phyloP scores from a whole-genome alignment of 2,113 vertebrate species.

The Mesoclemmys tuberculata region DNA sequence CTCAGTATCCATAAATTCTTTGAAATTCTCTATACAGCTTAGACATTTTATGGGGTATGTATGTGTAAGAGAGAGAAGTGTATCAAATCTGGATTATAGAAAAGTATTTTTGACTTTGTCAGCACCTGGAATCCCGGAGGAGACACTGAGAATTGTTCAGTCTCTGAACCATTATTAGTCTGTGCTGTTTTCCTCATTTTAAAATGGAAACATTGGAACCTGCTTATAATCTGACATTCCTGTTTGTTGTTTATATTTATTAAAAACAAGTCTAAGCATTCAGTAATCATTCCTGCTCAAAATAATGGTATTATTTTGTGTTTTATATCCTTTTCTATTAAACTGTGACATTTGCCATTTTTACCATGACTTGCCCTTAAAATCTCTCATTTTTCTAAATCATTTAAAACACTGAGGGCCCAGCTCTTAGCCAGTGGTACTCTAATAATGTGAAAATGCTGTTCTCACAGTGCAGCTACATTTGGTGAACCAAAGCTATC shows the following conservation, averaged over 20 bases:
- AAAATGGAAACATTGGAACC: neutral
- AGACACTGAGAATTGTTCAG: neutral
- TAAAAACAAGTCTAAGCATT: neutral
- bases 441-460: neutral
- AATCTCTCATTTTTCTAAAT: neutral
- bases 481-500: neutral
- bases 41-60: neutral
- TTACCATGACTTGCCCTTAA: neutral
- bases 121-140: rapidly evolving
- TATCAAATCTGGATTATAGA: neutral
- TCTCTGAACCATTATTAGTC: neutral
- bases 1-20: neutral
- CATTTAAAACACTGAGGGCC: neutral
- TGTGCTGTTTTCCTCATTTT: neutral
- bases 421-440: neutral
- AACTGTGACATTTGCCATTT: neutral
- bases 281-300: neutral
- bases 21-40: neutral
- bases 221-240: neutral
- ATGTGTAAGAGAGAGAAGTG: rapidly evolving
- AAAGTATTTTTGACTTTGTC: neutral
- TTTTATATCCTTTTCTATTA: neutral
- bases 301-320: neutral
- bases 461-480: neutral
- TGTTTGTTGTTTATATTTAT: neutral